Evolutionary conservation across 1,140 invertebrate genomes (phyloP).

Genomic region (Conus betulinus): DNA sequence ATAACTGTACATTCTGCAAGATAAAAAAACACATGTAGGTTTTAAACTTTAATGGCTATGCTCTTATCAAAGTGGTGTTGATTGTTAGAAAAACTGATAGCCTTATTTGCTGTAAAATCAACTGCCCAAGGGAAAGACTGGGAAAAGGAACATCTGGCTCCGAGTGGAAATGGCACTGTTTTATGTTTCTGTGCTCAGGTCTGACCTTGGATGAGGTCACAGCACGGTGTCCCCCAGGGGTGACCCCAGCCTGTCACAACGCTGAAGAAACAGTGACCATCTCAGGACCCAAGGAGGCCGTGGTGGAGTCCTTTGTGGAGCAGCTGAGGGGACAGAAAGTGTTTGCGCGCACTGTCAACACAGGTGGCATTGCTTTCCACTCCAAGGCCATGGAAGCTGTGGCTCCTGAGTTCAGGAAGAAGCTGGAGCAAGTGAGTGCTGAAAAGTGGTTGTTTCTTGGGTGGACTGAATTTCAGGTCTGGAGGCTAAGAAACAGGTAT

Average conservation of each 20-base stretch:
- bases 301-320: slow-evolving; percentile 86
- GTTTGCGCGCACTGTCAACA: slow-evolving; percentile 93
- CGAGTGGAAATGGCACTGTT: no score
- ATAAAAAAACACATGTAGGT: no score
- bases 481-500: not conserved
- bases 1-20: no score
- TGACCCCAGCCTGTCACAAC: slow-evolving; percentile 94
- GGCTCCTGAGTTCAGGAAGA: slow-evolving; percentile 84
- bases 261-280: slow-evolving; percentile 93
- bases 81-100: no score
- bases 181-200: slow-evolving; percentile 76
- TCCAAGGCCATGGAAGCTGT: slow-evolving; percentile 92
- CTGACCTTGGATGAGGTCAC: slow-evolving; percentile 91
- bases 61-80: no score
- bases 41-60: no score
- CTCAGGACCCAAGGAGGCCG: slow-evolving; percentile 87
- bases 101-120: no score
- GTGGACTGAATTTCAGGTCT: no score
- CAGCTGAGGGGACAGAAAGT: slow-evolving; percentile 86
- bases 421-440: slow-evolving; percentile 79
- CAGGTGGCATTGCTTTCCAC: slow-evolving; percentile 94
- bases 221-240: slow-evolving; percentile 84
- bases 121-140: no score
- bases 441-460: no score
- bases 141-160: no score